Percentiles rank a stretch among this genome's conserved stretches.
Evolutionary conservation across 2,113 vertebrate species (phyloP).

Genomic region (Crocuta crocuta): DNA sequence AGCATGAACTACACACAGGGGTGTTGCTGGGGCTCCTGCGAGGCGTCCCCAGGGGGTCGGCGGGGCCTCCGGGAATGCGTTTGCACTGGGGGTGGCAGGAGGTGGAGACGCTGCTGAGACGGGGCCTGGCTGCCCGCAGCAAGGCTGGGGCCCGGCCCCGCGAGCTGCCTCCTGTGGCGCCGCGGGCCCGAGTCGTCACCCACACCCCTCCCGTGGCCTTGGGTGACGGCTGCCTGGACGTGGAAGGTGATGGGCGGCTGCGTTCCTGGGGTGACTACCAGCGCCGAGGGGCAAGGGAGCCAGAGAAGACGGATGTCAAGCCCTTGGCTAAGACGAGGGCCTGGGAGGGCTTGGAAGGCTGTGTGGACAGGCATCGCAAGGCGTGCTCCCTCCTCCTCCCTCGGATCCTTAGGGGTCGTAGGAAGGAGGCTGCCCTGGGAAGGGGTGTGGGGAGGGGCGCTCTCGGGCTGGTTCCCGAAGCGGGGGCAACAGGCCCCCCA

Average conservation of each 20-base stretch:
- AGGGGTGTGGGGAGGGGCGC: not conserved
- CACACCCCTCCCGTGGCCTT: not conserved
- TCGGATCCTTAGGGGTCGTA: not conserved
- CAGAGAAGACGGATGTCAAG: not conserved
- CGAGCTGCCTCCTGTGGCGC: too few relatives aligned
- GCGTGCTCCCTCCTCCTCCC: too few relatives aligned
- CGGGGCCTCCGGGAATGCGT: not conserved
- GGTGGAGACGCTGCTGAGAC: not conserved
- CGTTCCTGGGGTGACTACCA: not conserved
- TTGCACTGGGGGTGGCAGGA: not conserved
- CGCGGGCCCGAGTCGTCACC: not conserved
- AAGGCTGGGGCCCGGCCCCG: not conserved
- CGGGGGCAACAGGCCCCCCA: not conserved
- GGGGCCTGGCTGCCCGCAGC: too few relatives aligned
- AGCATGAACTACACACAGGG: not conserved
- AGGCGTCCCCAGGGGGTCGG: not conserved
- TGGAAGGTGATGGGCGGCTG: not conserved
- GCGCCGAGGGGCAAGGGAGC: not conserved
- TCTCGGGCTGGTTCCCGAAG: not conserved
- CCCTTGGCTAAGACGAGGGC: not conserved
- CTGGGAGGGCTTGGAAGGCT: not conserved
- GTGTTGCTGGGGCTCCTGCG: fast-evolving
- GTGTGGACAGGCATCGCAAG: not conserved
- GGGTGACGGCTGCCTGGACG: not conserved
- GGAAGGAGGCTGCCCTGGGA: not conserved